Conservation (phyloP, 2,113 vertebrate species). For the Aphyosemion australe region DNA sequence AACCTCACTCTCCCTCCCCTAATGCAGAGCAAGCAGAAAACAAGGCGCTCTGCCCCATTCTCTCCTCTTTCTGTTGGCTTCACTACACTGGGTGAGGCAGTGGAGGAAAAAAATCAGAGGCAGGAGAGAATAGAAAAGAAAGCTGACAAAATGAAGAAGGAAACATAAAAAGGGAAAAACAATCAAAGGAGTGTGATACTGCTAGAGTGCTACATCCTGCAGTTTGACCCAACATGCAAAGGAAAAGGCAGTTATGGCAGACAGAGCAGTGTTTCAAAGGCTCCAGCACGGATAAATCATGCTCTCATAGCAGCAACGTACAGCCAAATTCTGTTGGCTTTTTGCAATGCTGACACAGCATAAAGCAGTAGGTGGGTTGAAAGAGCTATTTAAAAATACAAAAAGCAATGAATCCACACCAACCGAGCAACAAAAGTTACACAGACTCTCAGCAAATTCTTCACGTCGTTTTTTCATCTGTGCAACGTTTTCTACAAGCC, state of each 20-base stretch:
- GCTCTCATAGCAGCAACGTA: conserved; percentile 36
- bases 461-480: too few relatives aligned
- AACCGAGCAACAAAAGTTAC: not conserved
- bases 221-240: conserved; percentile 45
- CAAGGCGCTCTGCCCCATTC: conserved; percentile 55
- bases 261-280: conserved; percentile 36
- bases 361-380: conserved; percentile 46
- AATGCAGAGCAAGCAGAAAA: conserved; percentile 82
- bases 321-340: conserved; percentile 62
- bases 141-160: conserved; percentile 44
- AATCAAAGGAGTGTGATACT: conserved; percentile 49
- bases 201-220: conserved; percentile 32
- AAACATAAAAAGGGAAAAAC: conserved; percentile 31
- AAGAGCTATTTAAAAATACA: conserved; percentile 38
- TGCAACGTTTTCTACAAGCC: too few relatives aligned
- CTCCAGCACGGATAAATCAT: conserved; percentile 39
- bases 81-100: conserved; percentile 63
- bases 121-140: conserved; percentile 50
- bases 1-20: conserved; percentile 69
- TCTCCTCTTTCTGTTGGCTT: conserved; percentile 59
- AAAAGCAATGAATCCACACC: conserved; percentile 42
- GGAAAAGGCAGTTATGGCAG: conserved; percentile 25
- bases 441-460: too few relatives aligned
- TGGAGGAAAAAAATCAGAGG: conserved; percentile 62
- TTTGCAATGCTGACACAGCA: conserved; percentile 60